These are phyloP conservation scores for Gonocerus acuteangulatus DNA, from an alignment of 2,888 invertebrate species.

Conservation along the genomic window DNA sequence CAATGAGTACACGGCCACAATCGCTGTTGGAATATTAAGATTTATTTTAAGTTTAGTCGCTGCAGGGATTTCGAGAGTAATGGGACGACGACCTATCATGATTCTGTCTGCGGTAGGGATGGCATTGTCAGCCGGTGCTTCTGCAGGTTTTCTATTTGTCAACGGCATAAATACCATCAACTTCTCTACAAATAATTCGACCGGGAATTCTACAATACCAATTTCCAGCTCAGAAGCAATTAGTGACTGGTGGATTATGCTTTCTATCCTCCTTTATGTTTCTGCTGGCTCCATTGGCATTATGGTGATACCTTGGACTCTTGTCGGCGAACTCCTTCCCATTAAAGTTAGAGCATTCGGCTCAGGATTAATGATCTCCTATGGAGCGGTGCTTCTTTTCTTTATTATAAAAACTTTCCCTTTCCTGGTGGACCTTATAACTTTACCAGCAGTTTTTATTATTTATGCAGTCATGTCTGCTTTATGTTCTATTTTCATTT, in stretches of 20 bases:
- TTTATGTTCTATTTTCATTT: conserved; percentile 46
- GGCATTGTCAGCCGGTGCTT: conserved; percentile 43
- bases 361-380: conserved; percentile 48
- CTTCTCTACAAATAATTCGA: conserved; percentile 8
- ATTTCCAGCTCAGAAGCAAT: not conserved
- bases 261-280: conserved; percentile 49
- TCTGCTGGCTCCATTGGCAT: conserved; percentile 50
- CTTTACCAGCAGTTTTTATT: conserved; percentile 47
- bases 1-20: conserved; percentile 47
- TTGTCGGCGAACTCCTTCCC: conserved; percentile 50
- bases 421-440: conserved; percentile 44
- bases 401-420: conserved; percentile 49
- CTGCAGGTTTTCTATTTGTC: conserved; percentile 24
- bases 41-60: conserved; percentile 50
- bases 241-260: conserved; percentile 39
- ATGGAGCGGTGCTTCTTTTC: conserved; percentile 52
- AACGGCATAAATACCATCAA: conserved; percentile 26
- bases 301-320: conserved; percentile 53
- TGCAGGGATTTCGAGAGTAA: conserved; percentile 46
- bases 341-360: conserved; percentile 49
- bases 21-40: conserved; percentile 48
- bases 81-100: conserved; percentile 48
- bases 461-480: conserved; percentile 47
- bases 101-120: conserved; percentile 50
- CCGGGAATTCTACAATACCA: not conserved